Percentiles rank a stretch among this genome's conserved stretches.
These are phyloP conservation scores for Sinonovacula constricta DNA, from an alignment of 1,140 invertebrate genomes.

Conservation along the genomic window DNA sequence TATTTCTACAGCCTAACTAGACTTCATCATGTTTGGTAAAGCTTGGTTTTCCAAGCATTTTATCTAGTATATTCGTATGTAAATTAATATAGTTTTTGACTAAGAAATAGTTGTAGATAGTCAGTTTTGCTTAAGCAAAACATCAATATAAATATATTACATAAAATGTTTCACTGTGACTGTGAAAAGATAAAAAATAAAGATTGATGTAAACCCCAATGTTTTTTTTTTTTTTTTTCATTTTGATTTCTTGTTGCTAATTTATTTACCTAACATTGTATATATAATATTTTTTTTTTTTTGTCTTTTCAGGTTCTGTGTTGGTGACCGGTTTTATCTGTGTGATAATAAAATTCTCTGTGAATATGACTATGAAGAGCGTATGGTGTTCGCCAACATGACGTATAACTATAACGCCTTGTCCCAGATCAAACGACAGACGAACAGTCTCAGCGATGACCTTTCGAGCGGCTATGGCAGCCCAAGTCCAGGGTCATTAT, in stretches of 20 bases:
- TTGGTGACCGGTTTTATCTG: slow-evolving; percentile 94
- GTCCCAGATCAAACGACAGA: slow-evolving; percentile 92
- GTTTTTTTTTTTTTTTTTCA: neutral
- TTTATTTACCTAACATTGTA: neutral
- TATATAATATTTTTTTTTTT: neutral
- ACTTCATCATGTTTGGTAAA: no score
- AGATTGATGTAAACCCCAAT: neutral
- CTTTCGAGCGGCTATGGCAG: slow-evolving; percentile 79
- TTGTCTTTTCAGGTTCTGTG: slow-evolving; percentile 88
- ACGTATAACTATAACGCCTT: slow-evolving; percentile 92
- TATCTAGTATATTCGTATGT: no score
- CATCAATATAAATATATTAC: no score
- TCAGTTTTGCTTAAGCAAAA: no score
- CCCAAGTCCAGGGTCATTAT: slow-evolving; percentile 76
- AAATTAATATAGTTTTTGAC: no score
- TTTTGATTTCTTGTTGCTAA: neutral
- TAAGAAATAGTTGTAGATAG: no score
- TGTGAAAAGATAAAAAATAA: no score
- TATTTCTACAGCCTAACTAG: no score
- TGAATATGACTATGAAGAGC: slow-evolving; percentile 95
- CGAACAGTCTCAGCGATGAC: slow-evolving; percentile 81
- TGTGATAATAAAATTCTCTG: slow-evolving; percentile 96
- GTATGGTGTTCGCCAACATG: slow-evolving; percentile 93
- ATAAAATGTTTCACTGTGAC: no score
- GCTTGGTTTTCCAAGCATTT: no score